Base-by-base conservation (phyloP, 2,113 vertebrate genomes). In the Daubentonia madagascariensis region DNA sequence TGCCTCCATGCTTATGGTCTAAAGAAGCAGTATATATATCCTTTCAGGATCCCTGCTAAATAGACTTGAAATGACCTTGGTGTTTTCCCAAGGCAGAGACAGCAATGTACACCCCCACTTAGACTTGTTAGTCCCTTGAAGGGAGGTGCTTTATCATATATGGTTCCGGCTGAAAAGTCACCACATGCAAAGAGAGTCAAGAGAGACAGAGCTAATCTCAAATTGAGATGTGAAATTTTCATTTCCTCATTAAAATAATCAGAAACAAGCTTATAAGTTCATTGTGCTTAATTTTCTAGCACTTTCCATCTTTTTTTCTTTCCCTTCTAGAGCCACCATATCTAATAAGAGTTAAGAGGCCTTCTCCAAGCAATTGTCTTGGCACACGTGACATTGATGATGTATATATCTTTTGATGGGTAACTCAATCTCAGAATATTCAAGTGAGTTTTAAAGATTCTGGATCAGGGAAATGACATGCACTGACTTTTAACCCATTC, bases 401-500 rank as follows among this genome's bases (percentile, higher is more conserved):
- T 59, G 8, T 37, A 11, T 22, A 10, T 13, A 3, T 45, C 28
- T 59, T 86, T 92, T 10, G 6, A 87, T 89, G 25, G 32, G 7
- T 48, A 86, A 72, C 17, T 57, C 35, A 35, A 61, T 65, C 43
- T 88, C 37, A 78, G 23, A 93, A 70, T 61, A 93, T 48, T 75
- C 35, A 37, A 76, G 59, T 23, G 73, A 90, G 32, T 59, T 79
- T 93, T 68, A 72, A 85, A 63, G 72, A 86, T 70, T 79, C 76
- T 25, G 28, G 85, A 13, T n/a, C 32, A 80, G 85, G 20, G 78
- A 97, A 94, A 89, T 59, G 65, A 63, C 83, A 57, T 40, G 25
- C 48, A 57, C 30, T 89, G 78, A 76, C 75, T 92, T 95, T 89
- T 83, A 91, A 92, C 89, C 65, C 61, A 45, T 65, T 87, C 96